Conservation (phyloP, 1,140 invertebrate species). For the Pogonognathellus flavescens region DNA sequence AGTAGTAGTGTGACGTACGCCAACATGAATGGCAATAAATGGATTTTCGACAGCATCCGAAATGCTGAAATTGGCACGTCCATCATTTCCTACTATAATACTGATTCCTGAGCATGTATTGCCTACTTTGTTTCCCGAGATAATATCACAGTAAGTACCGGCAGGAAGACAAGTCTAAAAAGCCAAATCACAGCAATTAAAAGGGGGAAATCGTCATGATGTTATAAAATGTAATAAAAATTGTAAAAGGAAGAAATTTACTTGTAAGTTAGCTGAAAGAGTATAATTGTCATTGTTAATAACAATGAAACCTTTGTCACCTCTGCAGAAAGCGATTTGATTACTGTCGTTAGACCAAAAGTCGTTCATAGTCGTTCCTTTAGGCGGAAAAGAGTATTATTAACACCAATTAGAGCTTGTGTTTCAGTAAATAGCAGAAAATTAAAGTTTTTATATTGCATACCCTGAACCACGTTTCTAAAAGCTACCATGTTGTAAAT, state of each 20-base stretch:
- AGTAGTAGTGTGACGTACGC: slow-evolving; percentile 69
- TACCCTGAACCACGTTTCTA: slow-evolving; percentile 75
- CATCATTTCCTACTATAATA: slow-evolving; percentile 73
- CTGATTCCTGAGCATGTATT: slow-evolving; percentile 71
- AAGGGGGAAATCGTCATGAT: too few species aligned
- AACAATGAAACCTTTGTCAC: slow-evolving; percentile 70
- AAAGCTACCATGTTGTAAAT: slow-evolving; percentile 86
- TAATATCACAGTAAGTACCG: slow-evolving; percentile 75
- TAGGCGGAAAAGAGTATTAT: too few species aligned
- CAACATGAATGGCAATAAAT: slow-evolving; percentile 82
- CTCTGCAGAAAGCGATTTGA: slow-evolving; percentile 71
- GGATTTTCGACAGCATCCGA: slow-evolving; percentile 77
- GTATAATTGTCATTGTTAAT: slow-evolving; percentile 67
- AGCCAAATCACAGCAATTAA: background rate
- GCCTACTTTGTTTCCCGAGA: slow-evolving; percentile 71
- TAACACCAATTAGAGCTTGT: too few species aligned
- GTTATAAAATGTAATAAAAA: background rate
- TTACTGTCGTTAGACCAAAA: slow-evolving; percentile 71
- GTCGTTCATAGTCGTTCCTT: slow-evolving; percentile 67
- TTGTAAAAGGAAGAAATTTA: background rate
- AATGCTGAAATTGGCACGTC: slow-evolving; percentile 77
- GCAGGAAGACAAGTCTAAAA: slow-evolving; percentile 71
- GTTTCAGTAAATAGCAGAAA: background rate
- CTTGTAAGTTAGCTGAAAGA: background rate
- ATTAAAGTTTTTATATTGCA: slow-evolving; percentile 4